Conservation (phyloP, 2,797 vertebrate genomes). For the Enteromius afrohamiltoni region DNA sequence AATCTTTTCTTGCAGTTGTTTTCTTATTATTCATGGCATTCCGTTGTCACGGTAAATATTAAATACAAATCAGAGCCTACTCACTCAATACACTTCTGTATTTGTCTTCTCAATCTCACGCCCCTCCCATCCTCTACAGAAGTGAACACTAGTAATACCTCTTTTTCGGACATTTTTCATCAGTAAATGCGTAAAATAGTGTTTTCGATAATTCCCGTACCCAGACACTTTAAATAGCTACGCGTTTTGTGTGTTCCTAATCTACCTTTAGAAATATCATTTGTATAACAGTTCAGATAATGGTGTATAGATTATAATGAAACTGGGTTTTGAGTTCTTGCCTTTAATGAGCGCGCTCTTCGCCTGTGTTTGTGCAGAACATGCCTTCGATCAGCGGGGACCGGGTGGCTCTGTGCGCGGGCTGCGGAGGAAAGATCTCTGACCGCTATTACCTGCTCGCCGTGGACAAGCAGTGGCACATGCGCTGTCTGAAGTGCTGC, state of each 20-base stretch:
- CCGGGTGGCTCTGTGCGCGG: conserved; percentile 93
- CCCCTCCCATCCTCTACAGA: conserved; percentile 29
- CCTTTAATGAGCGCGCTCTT: conserved; percentile 22
- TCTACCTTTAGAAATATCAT: not conserved
- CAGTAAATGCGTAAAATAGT: not conserved
- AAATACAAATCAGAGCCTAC: not conserved
- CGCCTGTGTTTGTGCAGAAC: conserved; percentile 74
- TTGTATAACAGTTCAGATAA: not conserved
- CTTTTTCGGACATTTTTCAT: not conserved
- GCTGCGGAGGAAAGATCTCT: conserved; percentile 94
- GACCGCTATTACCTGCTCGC: conserved; percentile 99
- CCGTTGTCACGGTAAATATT: not conserved
- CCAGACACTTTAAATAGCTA: not conserved
- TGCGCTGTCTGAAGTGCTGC: conserved; percentile 97
- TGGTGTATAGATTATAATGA: not conserved
- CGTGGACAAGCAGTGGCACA: conserved; percentile 99
- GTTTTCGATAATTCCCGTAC: not conserved
- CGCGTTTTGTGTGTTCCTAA: not conserved
- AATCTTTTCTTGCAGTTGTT: not conserved
- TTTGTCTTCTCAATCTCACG: conserved; percentile 19
- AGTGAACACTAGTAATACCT: not conserved
- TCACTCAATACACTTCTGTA: not conserved
- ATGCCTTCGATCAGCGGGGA: conserved; percentile 92
- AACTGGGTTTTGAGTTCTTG: not conserved
- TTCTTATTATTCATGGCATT: not conserved